phyloP scores from a whole-genome alignment of 1,140 invertebrate species.

The Drosophila jambulina region DNA sequence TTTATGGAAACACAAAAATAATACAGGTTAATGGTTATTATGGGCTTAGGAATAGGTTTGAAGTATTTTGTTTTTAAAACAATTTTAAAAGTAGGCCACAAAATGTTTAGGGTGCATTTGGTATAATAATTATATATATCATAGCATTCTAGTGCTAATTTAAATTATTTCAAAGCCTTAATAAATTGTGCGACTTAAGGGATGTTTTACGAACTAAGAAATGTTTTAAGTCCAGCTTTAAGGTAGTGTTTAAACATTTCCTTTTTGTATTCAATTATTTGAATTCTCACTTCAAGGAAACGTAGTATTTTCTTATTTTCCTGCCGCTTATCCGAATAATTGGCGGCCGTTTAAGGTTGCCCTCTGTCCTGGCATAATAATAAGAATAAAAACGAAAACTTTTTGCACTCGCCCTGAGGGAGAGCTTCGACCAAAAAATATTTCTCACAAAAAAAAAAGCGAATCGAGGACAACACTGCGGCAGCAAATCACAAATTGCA shows the following conservation, averaged over 20 bases:
- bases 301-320: constrained; percentile 3
- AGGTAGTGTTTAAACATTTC: neutral
- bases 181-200: too few species aligned
- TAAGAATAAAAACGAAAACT: constrained; percentile 21
- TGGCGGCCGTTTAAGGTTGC: constrained; percentile 39
- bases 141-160: too few species aligned
- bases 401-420: constrained; percentile 15
- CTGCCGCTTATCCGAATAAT: constrained; percentile 30
- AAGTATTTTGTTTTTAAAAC: too few species aligned
- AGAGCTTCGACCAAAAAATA: constrained; percentile 5
- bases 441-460: neutral
- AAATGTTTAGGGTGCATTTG: too few species aligned
- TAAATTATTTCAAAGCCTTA: too few species aligned
- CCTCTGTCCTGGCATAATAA: constrained; percentile 17
- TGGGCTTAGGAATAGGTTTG: neutral
- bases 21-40: neutral
- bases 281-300: neutral
- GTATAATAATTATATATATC: too few species aligned
- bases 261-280: neutral
- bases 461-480: constrained; percentile 30
- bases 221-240: too few species aligned
- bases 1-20: neutral
- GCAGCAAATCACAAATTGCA: constrained; percentile 55
- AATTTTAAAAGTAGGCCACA: neutral
- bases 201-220: too few species aligned